These are phyloP conservation scores for Ptychobarbus kaznakovi DNA, from an alignment of 2,797 vertebrate genomes.

Conservation along the genomic window DNA sequence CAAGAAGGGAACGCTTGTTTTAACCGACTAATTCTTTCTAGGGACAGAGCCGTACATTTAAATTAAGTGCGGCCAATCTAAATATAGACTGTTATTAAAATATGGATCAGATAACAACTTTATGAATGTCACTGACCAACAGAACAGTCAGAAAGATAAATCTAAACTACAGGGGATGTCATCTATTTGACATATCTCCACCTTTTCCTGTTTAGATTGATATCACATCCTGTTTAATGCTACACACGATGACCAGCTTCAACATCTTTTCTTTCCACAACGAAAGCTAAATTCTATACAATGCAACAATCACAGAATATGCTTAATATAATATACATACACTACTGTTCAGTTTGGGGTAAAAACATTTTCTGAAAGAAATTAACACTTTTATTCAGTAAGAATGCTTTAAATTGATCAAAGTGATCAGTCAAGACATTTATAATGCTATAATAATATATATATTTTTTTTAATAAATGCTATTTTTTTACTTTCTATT, in stretches of 20 bases:
- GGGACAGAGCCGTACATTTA: not conserved
- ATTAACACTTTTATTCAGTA: not conserved
- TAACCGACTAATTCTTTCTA: conserved; percentile 18
- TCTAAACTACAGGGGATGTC: conserved; percentile 31
- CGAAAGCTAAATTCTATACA: not conserved
- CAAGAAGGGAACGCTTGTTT: not conserved
- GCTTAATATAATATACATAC: not conserved
- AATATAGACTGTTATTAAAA: conserved; percentile 39
- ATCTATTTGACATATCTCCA: conserved; percentile 56
- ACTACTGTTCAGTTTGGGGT: not conserved
- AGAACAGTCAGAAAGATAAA: conserved; percentile 52
- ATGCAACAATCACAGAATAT: not conserved
- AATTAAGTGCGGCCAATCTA: conserved; percentile 4
- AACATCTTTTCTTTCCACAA: not conserved
- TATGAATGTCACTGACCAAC: conserved; percentile 21
- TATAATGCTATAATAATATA: no score
- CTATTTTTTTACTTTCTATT: not conserved
- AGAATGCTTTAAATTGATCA: no score
- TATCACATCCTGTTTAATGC: conserved; percentile 28
- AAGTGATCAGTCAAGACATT: not conserved
- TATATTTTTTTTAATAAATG: not conserved
- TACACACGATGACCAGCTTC: conserved; percentile 20
- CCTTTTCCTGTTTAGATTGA: conserved; percentile 73
- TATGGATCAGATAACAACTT: conserved; percentile 6
- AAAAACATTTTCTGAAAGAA: not conserved